Base-by-base conservation (phyloP, 2,113 vertebrate genomes). In the Laterallus jamaicensis region DNA sequence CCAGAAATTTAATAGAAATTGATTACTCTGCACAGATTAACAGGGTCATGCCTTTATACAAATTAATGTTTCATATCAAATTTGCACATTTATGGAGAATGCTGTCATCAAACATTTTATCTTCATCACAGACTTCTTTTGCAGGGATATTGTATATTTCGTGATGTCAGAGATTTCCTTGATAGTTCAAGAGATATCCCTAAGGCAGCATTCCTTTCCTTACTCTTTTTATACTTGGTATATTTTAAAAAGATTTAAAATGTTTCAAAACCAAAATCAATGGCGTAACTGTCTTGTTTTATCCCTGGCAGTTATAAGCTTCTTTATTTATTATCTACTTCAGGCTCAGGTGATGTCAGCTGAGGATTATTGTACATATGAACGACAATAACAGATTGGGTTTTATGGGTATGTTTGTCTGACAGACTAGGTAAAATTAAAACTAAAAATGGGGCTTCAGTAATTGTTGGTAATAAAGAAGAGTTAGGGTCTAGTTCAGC, bases 341-440 rank as follows among this genome's bases (percentile, higher is more conserved):
- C 54, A 62, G 77, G 32, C 86, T 83, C 35, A 84, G 44, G 56
- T 79, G 37, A 60, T 69, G 26, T 82, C 55, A 63, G 31, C 12
- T 85, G 44, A 79, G 58, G n/a, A 29, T 94, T 88, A 82, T 82
- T 91, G 28, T 54, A 73, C 49, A 12, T 81, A 54, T 62, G 83
- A 81, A 78, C 0, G 18, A 74, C 64, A 75, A 54, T 76, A 96
- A 84, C 91, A 93, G 89, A 64, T 79, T 56, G 73, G 35, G 18
- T 86, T 96, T 96, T 97, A 95, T 92, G 58, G 12, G 29, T 64
- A n/a, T 79, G 74, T 92, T 93, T 95, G 19, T 78, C 71, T 92
- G 76, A 68, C 44, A 75, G 69, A 29, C 64, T 82, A 84, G 69
- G 81, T 81, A 90, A 92, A 95, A 91, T 71, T 58, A 73, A 73